A percentile compares a stretch with the other conserved stretches of the same genome.
These are phyloP conservation scores for Phocoena sinus DNA, from an alignment of 2,113 vertebrate genomes.

Conservation along the genomic window DNA sequence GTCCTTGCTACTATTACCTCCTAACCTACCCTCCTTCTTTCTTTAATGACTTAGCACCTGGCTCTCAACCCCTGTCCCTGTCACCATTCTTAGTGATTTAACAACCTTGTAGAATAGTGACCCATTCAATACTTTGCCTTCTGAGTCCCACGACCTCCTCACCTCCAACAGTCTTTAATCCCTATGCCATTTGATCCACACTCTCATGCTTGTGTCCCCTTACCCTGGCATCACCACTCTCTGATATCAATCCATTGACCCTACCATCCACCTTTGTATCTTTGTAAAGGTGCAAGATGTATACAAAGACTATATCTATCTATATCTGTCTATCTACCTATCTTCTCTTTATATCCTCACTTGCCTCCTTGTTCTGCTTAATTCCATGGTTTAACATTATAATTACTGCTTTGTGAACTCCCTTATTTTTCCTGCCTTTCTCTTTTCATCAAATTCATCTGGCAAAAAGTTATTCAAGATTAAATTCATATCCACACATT, in stretches of 20 bases:
- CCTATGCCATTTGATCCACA: neutral
- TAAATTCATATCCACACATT: neutral
- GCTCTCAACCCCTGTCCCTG: neutral
- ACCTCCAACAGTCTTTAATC: neutral
- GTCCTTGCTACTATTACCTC: neutral
- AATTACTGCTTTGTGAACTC: neutral
- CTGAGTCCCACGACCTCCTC: neutral
- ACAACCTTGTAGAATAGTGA: neutral
- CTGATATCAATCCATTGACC: neutral
- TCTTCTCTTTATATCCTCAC: neutral
- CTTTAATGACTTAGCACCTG: neutral
- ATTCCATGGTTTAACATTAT: neutral
- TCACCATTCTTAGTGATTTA: neutral
- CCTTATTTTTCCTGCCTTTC: neutral
- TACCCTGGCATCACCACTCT: too few relatives aligned
- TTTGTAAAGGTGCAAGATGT: neutral
- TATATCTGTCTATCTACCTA: too few relatives aligned
- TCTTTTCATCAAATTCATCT: neutral
- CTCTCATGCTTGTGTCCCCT: neutral
- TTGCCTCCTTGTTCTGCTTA: neutral
- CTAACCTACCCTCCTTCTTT: neutral
- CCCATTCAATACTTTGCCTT: neutral
- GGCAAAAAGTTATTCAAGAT: neutral
- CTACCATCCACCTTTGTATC: neutral
- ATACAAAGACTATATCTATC: neutral